Conservation (phyloP, 2,888 invertebrate genomes). For the Epinotia nisella region DNA sequence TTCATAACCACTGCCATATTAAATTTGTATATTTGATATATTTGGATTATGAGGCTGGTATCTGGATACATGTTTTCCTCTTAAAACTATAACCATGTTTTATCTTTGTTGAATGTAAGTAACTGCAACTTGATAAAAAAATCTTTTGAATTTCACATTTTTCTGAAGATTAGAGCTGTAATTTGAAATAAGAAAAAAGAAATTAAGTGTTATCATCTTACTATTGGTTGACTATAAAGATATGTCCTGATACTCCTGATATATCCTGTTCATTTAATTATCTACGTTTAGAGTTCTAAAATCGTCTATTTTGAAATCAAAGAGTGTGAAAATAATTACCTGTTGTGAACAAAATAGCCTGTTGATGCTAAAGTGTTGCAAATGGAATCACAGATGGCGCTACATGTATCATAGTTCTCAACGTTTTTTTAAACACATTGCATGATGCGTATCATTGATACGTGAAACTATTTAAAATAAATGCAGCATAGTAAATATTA, state of each 20-base stretch:
- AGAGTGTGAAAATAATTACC: background rate
- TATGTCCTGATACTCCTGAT: too few species aligned
- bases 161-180: background rate
- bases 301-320: background rate
- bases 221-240: background rate
- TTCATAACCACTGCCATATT: too few species aligned
- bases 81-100: background rate
- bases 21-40: too few species aligned
- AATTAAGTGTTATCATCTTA: background rate
- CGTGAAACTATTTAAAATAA: too few species aligned
- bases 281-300: background rate
- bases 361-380: conserved; percentile 20
- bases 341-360: background rate
- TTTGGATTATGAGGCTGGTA: background rate
- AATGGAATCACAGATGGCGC: conserved; percentile 62
- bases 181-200: background rate
- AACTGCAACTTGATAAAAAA: conserved; percentile 3
- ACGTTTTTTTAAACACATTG: conserved; percentile 32
- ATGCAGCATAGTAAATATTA: background rate
- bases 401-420: conserved; percentile 52
- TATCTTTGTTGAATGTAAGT: conserved; percentile 1
- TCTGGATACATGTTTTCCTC: background rate
- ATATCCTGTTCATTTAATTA: too few species aligned
- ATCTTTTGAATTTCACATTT: background rate
- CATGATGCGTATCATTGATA: too few species aligned